These are phyloP conservation scores for Apodemus speciosus DNA, from an alignment of 2,113 vertebrate species.

Conservation along the genomic window DNA sequence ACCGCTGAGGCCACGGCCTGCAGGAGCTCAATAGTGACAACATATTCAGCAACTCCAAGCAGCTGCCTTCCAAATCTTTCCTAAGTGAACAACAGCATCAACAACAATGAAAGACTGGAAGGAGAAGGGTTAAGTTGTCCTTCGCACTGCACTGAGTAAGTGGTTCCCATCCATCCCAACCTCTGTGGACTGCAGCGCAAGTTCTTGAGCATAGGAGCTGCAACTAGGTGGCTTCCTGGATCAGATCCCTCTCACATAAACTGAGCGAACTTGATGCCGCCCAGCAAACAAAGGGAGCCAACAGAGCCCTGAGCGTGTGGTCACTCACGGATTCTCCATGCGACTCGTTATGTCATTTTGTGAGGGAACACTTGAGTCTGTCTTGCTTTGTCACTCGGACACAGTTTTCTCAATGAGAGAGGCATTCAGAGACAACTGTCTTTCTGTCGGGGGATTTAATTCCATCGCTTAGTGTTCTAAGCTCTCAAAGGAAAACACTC, in stretches of 20 bases:
- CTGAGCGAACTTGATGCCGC: background rate
- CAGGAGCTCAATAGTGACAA: slow-evolving; percentile 37
- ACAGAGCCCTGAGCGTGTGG: background rate
- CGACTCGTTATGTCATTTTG: background rate
- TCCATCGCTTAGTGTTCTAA: background rate
- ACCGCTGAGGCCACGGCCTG: slow-evolving; percentile 22
- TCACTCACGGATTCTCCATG: background rate
- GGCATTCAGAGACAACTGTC: slow-evolving; percentile 5
- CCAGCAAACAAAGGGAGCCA: background rate
- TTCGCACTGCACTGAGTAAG: background rate
- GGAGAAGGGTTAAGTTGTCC: background rate
- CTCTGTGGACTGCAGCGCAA: background rate
- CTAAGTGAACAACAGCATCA: slow-evolving; percentile 49
- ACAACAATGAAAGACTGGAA: slow-evolving; percentile 33
- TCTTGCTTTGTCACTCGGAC: background rate
- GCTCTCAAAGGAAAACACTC: slow-evolving; percentile 27
- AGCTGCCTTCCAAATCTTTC: slow-evolving; percentile 58
- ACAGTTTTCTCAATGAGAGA: background rate
- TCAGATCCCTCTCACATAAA: background rate
- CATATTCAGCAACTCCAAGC: slow-evolving; percentile 26
- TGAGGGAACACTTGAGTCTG: slow-evolving; percentile 31
- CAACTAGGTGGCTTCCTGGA: background rate
- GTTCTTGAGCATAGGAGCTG: background rate
- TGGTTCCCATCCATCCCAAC: background rate
- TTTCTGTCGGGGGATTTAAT: slow-evolving; percentile 25